These are phyloP conservation scores for Clusia tigrina DNA, from an alignment of 2,888 invertebrate genomes.

Conservation along the genomic window DNA sequence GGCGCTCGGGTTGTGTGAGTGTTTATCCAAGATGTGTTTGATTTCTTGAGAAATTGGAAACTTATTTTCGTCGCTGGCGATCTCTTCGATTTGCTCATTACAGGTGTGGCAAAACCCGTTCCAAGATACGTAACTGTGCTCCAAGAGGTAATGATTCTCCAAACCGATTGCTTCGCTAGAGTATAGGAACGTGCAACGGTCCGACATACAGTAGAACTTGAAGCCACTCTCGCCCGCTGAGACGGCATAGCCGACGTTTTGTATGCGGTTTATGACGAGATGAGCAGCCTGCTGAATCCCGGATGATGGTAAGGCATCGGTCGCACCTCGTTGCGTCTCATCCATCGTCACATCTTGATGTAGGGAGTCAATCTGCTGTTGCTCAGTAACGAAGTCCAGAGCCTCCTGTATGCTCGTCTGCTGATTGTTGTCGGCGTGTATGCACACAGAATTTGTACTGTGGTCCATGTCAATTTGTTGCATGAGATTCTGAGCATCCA, in stretches of 20 bases:
- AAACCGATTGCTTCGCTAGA: conserved; percentile 55
- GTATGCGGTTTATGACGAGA: conserved; percentile 39
- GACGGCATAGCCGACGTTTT: conserved; percentile 51
- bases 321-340: neutral
- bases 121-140: conserved; percentile 66
- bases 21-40: conserved; percentile 49
- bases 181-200: conserved; percentile 55
- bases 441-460: conserved; percentile 23
- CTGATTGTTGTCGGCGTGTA: conserved; percentile 36
- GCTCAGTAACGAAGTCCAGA: conserved; percentile 41
- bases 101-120: conserved; percentile 69
- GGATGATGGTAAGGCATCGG: neutral
- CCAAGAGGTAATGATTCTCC: conserved; percentile 53
- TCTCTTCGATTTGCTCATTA: conserved; percentile 44
- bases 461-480: conserved; percentile 15
- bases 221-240: conserved; percentile 27
- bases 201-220: conserved; percentile 55
- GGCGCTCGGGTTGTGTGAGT: conserved; percentile 43
- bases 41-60: conserved; percentile 43
- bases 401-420: conserved; percentile 47
- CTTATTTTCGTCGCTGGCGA: neutral
- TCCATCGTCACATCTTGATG: conserved; percentile 18
- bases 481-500: conserved; percentile 19
- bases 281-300: neutral
- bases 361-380: conserved; percentile 26